phyloP scores from a whole-genome alignment of 2,888 invertebrate genomes.

The Morpho helenor region DNA sequence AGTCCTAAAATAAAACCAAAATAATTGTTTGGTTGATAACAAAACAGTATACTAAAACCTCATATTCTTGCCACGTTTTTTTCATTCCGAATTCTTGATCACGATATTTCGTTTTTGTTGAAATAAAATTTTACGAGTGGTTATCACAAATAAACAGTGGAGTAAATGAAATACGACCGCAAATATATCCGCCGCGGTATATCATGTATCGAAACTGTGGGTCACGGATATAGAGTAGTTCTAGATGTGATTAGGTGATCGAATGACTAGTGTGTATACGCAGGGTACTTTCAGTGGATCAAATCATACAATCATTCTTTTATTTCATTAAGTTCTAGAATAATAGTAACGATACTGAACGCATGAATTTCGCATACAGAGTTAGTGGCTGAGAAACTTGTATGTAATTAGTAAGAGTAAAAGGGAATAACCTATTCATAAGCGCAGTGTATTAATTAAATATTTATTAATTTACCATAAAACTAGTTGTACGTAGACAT shows the following conservation, averaged over 20 bases:
- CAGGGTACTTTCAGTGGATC: too few species aligned
- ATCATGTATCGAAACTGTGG: slow-evolving; percentile 47
- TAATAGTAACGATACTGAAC: neutral
- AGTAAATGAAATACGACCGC: slow-evolving; percentile 45
- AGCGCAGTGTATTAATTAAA: too few species aligned
- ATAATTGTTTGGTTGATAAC: too few species aligned
- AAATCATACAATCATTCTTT: neutral
- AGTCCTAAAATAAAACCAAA: too few species aligned
- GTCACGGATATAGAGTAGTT: slow-evolving; percentile 19
- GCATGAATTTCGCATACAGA: too few species aligned
- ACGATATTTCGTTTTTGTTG: slow-evolving; percentile 14
- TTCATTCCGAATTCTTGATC: neutral
- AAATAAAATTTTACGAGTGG: slow-evolving; percentile 37
- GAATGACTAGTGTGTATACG: too few species aligned
- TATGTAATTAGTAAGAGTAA: too few species aligned
- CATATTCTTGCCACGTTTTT: neutral
- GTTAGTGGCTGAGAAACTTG: too few species aligned
- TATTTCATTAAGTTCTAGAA: neutral
- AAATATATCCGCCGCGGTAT: slow-evolving; percentile 44
- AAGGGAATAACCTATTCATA: too few species aligned
- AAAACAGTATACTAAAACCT: too few species aligned
- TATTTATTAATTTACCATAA: too few species aligned
- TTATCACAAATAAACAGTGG: slow-evolving; percentile 54
- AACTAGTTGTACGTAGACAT: too few species aligned
- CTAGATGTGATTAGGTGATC: slow-evolving; percentile 22